phyloP scores from a whole-genome alignment of 2,113 vertebrate species.

The Carassius gibelio region DNA sequence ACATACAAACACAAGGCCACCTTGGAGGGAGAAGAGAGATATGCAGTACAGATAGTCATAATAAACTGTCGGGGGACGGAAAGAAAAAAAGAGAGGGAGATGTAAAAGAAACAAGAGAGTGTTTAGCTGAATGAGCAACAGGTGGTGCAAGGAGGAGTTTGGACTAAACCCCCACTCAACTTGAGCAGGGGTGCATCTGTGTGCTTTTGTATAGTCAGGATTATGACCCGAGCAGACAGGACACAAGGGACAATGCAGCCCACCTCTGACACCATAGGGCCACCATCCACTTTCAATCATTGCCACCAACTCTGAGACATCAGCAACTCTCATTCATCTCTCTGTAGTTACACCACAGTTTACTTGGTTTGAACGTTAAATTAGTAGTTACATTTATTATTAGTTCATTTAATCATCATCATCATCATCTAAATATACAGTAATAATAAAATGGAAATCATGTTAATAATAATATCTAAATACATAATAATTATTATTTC shows the following conservation, averaged over 20 bases:
- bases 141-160: slow-evolving; percentile 74
- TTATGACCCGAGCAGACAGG: slow-evolving; percentile 28
- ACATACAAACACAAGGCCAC: slow-evolving; percentile 20
- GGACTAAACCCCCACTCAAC: slow-evolving; percentile 20
- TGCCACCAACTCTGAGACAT: neutral
- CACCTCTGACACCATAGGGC: slow-evolving; percentile 11
- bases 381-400: neutral
- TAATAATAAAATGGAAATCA: too few species aligned
- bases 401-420: too few species aligned
- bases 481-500: too few species aligned
- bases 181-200: slow-evolving; percentile 48
- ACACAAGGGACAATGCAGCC: slow-evolving; percentile 64
- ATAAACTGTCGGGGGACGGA: neutral
- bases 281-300: neutral
- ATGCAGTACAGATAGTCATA: neutral
- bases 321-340: neutral
- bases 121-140: slow-evolving; percentile 70
- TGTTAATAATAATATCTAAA: too few species aligned
- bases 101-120: neutral
- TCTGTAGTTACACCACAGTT: neutral
- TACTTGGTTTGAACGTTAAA: neutral
- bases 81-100: neutral
- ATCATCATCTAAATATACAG: too few species aligned
- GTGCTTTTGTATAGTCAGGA: slow-evolving; percentile 46
- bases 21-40: slow-evolving; percentile 5